Evolutionary conservation across 1,140 invertebrate species (phyloP).

Genomic region (Littorina saxatilis): DNA sequence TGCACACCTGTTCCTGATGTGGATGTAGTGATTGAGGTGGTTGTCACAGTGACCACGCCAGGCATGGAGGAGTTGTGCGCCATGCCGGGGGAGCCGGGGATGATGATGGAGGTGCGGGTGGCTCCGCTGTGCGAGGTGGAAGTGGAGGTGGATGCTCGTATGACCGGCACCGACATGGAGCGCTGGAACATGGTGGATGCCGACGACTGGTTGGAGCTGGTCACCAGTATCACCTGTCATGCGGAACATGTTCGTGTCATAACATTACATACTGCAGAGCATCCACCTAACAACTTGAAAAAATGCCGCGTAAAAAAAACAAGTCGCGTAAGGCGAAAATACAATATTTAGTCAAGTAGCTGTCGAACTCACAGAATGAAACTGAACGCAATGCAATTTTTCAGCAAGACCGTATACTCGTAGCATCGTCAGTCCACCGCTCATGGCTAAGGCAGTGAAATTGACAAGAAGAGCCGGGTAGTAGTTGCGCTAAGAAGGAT

Average conservation of each 20-base stretch:
- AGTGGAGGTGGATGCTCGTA: conserved; percentile 53
- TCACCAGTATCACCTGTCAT: conserved; percentile 71
- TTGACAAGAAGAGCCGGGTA: too few relatives aligned
- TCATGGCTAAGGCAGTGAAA: too few relatives aligned
- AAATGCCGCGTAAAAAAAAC: too few relatives aligned
- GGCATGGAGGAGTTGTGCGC: conserved; percentile 52
- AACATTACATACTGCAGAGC: too few relatives aligned
- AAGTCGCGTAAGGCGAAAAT: too few relatives aligned
- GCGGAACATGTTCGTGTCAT: neutral
- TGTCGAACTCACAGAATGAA: too few relatives aligned
- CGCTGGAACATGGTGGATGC: conserved; percentile 62
- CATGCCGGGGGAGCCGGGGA: conserved; percentile 49
- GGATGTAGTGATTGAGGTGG: conserved; percentile 53
- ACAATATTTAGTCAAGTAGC: too few relatives aligned
- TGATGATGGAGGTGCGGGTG: conserved; percentile 56
- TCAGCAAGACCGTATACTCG: too few relatives aligned
- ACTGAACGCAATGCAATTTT: too few relatives aligned
- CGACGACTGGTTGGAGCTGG: conserved; percentile 64
- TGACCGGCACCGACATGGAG: conserved; percentile 66
- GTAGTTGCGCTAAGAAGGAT: too few relatives aligned
- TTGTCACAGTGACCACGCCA: conserved; percentile 61
- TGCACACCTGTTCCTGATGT: conserved; percentile 48
- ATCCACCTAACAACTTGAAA: too few relatives aligned
- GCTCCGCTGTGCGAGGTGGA: conserved; percentile 43
- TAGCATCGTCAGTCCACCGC: too few relatives aligned